phyloP scores from a whole-genome alignment of 2,797 vertebrate genomes.

The Cottoperca gobio region DNA sequence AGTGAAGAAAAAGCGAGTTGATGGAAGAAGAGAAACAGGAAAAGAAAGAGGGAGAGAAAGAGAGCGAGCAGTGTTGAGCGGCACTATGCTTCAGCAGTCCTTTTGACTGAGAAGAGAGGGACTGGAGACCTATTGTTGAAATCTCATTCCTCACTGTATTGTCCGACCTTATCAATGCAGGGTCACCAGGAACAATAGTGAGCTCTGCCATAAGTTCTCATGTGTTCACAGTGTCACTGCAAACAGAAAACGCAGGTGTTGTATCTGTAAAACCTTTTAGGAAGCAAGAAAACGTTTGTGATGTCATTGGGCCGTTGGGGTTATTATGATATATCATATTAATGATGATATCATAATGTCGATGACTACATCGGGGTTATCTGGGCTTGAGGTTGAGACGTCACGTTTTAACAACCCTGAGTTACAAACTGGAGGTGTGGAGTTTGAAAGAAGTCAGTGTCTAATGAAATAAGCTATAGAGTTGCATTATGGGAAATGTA shows the following conservation, averaged over 20 bases:
- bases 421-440: not conserved
- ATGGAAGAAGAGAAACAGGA: conserved; percentile 46
- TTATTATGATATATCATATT: too few species aligned
- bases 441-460: not conserved
- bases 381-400: not conserved
- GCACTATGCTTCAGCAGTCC: conserved; percentile 84
- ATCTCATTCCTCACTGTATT: conserved; percentile 78
- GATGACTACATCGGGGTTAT: not conserved
- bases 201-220: conserved; percentile 44
- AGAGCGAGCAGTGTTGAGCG: conserved; percentile 48
- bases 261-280: not conserved
- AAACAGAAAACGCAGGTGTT: conserved; percentile 41
- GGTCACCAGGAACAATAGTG: conserved; percentile 60
- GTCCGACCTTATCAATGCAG: conserved; percentile 74
- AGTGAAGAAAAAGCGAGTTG: conserved; percentile 59
- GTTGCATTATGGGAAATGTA: conserved; percentile 25
- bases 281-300: not conserved
- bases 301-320: not conserved
- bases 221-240: conserved; percentile 24
- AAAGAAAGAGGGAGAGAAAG: conserved; percentile 49
- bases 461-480: not conserved
- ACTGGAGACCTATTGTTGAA: conserved; percentile 64
- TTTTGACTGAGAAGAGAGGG: conserved; percentile 76
- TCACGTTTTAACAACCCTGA: not conserved
- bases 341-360: not conserved